A percentile compares a stretch with the other conserved stretches of the same genome.
Evolutionary conservation across 2,888 invertebrate species (phyloP).

Genomic region (Kuschelorhynchus macadamiae): DNA sequence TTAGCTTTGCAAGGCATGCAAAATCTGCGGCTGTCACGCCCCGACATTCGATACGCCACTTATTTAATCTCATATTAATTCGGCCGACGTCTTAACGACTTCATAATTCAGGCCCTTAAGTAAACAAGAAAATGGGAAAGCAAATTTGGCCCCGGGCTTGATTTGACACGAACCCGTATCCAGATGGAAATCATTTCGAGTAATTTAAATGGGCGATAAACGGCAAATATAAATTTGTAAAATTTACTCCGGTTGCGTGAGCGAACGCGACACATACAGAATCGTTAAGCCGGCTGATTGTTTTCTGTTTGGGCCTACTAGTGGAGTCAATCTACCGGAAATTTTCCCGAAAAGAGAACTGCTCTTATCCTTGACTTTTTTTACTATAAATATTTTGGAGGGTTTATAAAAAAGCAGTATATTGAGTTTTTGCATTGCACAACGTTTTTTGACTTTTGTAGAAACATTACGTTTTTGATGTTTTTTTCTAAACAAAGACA

Average conservation of each 20-base stretch:
- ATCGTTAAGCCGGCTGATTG: constrained; percentile 55
- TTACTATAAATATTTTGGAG: no score
- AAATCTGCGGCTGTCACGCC: neutral
- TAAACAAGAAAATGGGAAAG: constrained; percentile 44
- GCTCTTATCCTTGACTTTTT: no score
- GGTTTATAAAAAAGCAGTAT: no score
- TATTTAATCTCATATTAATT: constrained; percentile 22
- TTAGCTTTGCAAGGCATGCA: neutral
- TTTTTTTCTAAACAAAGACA: no score
- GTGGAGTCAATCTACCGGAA: no score
- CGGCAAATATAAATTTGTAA: constrained; percentile 58
- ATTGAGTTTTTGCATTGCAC: no score
- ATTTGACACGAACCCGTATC: constrained; percentile 46
- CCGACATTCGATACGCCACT: neutral
- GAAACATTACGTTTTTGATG: no score
- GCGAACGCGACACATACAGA: constrained; percentile 52
- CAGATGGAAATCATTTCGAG: constrained; percentile 47
- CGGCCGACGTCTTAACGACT: constrained; percentile 27
- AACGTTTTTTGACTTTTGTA: no score
- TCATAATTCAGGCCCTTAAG: constrained; percentile 32
- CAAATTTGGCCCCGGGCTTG: constrained; percentile 43
- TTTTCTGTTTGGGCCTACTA: constrained; percentile 49
- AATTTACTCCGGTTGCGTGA: constrained; percentile 60
- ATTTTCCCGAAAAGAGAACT: no score
- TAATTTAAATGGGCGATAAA: constrained; percentile 49